These are phyloP conservation scores for Parnassius apollo DNA, from an alignment of 2,888 invertebrate genomes.

Conservation along the genomic window DNA sequence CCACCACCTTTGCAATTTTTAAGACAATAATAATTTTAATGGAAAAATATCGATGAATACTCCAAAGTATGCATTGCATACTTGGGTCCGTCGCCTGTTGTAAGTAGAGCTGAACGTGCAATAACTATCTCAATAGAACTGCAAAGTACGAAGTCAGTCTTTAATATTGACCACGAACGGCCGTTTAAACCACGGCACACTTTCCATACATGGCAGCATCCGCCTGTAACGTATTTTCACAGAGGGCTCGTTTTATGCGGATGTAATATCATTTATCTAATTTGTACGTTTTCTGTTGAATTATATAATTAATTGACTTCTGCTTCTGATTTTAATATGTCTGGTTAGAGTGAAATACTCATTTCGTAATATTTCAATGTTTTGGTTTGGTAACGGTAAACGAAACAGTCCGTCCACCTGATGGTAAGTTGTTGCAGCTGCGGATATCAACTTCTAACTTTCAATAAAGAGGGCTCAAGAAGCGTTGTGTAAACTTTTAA, in stretches of 20 bases:
- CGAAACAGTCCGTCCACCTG: too few relatives aligned
- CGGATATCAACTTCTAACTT: too few relatives aligned
- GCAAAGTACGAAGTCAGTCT: conserved; percentile 39
- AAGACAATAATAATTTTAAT: not conserved
- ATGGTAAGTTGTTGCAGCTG: too few relatives aligned
- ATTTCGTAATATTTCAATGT: too few relatives aligned
- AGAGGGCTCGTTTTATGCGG: conserved; percentile 51
- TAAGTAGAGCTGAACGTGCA: conserved; percentile 49
- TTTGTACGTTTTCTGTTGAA: not conserved
- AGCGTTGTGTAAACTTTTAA: too few relatives aligned
- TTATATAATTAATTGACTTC: too few relatives aligned
- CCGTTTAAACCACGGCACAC: conserved; percentile 59
- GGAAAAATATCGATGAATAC: not conserved
- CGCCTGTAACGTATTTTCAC: conserved; percentile 54
- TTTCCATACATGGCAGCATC: conserved; percentile 67
- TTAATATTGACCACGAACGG: conserved; percentile 49
- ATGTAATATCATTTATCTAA: conserved; percentile 43
- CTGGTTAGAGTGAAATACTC: too few relatives aligned
- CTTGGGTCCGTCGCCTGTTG: conserved; percentile 20
- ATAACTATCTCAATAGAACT: conserved; percentile 48
- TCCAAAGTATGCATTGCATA: not conserved
- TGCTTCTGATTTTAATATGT: too few relatives aligned
- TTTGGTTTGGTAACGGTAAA: too few relatives aligned
- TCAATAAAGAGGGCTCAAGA: too few relatives aligned
- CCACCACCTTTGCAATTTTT: too few relatives aligned